phyloP scores from a whole-genome alignment of 2,113 vertebrate species.

The Amblyopsis rosae region DNA sequence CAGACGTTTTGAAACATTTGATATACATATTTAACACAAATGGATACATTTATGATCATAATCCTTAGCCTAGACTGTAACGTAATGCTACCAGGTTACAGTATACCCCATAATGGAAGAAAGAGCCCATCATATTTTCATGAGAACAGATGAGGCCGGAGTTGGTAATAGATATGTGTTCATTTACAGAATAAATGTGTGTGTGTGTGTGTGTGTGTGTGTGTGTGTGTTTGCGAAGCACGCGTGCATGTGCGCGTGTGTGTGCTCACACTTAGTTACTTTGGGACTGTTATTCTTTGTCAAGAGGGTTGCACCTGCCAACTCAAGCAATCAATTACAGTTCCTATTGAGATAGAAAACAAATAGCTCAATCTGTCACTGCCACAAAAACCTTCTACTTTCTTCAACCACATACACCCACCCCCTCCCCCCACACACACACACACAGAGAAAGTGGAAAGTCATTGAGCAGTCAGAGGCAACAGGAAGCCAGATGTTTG shows the following conservation, averaged over 20 bases:
- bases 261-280: background rate
- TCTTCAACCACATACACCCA: constrained; percentile 11
- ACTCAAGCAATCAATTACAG: constrained; percentile 25
- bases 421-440: background rate
- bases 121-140: too few relatives aligned
- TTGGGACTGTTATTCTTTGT: background rate
- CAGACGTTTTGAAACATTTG: too few relatives aligned
- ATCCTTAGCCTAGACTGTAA: too few relatives aligned
- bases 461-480: constrained; percentile 6
- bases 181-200: background rate
- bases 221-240: background rate
- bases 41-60: too few relatives aligned
- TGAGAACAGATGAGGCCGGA: background rate
- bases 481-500: constrained; percentile 57
- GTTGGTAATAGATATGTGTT: background rate
- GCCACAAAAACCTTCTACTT: constrained; percentile 3
- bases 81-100: too few relatives aligned
- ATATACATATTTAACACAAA: too few relatives aligned
- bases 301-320: constrained; percentile 15
- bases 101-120: too few relatives aligned
- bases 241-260: background rate
- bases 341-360: constrained; percentile 25
- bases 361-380: constrained; percentile 31
- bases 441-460: constrained; percentile 24
- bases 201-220: background rate